phyloP scores from a whole-genome alignment of 1,140 invertebrate species.

The Cecropterus lyciades region DNA sequence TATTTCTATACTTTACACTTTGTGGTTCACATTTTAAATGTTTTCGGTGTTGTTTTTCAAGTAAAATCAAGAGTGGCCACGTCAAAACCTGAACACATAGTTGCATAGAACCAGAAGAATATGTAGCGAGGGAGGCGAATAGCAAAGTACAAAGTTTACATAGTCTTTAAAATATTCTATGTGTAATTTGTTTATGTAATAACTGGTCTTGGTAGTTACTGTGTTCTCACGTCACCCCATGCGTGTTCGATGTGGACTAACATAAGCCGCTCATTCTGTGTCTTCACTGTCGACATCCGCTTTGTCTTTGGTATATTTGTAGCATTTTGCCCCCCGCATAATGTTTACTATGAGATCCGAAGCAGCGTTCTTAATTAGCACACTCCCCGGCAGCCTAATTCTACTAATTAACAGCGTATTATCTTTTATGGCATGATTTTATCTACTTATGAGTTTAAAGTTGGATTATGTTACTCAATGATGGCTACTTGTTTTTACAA shows the following conservation, averaged over 20 bases:
- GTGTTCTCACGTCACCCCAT: conserved; percentile 71
- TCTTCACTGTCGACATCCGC: conserved; percentile 70
- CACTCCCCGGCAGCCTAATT: conserved; percentile 54
- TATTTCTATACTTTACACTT: conserved; percentile 1
- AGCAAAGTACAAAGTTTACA: conserved; percentile 67
- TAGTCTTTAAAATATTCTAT: conserved; percentile 65
- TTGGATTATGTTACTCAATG: not conserved
- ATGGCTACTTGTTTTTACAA: not conserved
- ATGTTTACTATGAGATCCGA: conserved; percentile 64
- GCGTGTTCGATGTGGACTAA: conserved; percentile 77
- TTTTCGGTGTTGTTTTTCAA: conserved; percentile 71
- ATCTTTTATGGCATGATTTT: conserved; percentile 7
- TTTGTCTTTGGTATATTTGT: conserved; percentile 71
- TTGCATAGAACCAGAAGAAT: conserved; percentile 54
- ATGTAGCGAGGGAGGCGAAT: conserved; percentile 61
- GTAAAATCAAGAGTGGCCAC: conserved; percentile 70
- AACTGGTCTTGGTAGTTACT: conserved; percentile 77
- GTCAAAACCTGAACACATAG: conserved; percentile 66
- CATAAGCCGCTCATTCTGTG: conserved; percentile 60
- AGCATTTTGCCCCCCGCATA: conserved; percentile 76
- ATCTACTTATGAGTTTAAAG: not conserved
- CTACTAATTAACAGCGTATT: conserved; percentile 48
- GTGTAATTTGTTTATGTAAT: conserved; percentile 58
- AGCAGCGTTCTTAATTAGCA: conserved; percentile 70
- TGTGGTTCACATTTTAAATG: conserved; percentile 34